Base-by-base conservation (phyloP, 2,888 invertebrate species). In the Monochamus alternatus region DNA sequence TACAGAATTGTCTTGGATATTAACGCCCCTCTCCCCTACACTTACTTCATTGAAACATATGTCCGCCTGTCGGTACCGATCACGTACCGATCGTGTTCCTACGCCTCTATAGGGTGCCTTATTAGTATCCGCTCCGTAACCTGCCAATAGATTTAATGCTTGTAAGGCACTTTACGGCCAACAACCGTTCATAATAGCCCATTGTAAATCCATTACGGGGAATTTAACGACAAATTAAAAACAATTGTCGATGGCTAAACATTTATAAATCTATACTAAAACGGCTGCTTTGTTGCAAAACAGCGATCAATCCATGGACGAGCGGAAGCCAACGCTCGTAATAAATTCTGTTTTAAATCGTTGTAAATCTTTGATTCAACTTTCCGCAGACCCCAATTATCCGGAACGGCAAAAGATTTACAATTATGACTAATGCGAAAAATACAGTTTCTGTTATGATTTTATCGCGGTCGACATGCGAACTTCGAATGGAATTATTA, bases 341-440 rank as follows among this genome's bases (percentile, higher is more conserved):
- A 71, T 52, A 71, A 62, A 62, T 72, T 58, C 47, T 47, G 43
- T 63, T 71, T 51, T 55, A 67, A 69, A 75, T 72, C 51, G 73
- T 43, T 60, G 31, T 73, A 66, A 76, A 73, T 75, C 75, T 75
- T 71, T 70, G 72, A 72, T 78, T 74, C 74, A 68, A 74, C 73
- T 75, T 76, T 59, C 69, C 68, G 31, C 72, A 70, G 70, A 75
- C 70, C 73, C 31, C 74, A 78, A 76, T 78, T 78, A 74, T 72
- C 69, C 68, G 55, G 32, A 75, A 75, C 67, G 75, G 63, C 62
- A 66, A 72, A 71, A 64, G 71, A 73, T 74, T 70, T 69, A 70
- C 74, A 78, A 75, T 75, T 74, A 75, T 78, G 73, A 76, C 63
- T 76, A 75, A 76, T 76, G 75, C 70, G 76, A 76, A 73, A 76